Conservation (phyloP, 2,113 vertebrate genomes). For the Aramus guarauna region DNA sequence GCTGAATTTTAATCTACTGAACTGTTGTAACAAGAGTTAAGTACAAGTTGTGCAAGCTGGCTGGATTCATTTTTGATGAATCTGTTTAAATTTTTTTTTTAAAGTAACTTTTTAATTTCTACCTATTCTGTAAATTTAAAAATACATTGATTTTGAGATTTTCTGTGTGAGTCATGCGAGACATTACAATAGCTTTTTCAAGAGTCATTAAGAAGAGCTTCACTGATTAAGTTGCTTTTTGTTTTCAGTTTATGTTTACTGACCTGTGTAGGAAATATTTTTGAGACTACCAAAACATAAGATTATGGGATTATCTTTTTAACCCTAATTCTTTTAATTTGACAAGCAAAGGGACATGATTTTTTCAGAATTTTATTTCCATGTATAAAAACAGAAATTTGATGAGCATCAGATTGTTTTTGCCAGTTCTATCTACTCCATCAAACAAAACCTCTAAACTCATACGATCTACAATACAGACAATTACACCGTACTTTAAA, state of each 20-base stretch:
- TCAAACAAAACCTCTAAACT: background rate
- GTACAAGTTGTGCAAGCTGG: background rate
- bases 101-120: background rate
- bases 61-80: background rate
- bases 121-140: background rate
- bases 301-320: background rate
- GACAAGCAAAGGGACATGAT: background rate
- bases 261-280: background rate
- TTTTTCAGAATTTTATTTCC: background rate
- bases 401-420: background rate
- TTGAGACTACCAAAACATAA: background rate
- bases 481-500: background rate
- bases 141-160: background rate
- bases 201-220: background rate
- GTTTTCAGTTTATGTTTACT: background rate
- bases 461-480: fast-evolving
- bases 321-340: conserved; percentile 31
- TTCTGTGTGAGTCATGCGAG: background rate
- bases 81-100: background rate
- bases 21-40: background rate
- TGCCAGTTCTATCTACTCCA: background rate
- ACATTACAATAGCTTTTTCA: background rate
- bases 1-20: background rate
- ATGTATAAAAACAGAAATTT: background rate
- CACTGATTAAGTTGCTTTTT: background rate